Evolutionary conservation across 2,113 vertebrate genomes (phyloP), one percentile per base, ranked within the genome.

Genomic region (Ursus arctos): DNA sequence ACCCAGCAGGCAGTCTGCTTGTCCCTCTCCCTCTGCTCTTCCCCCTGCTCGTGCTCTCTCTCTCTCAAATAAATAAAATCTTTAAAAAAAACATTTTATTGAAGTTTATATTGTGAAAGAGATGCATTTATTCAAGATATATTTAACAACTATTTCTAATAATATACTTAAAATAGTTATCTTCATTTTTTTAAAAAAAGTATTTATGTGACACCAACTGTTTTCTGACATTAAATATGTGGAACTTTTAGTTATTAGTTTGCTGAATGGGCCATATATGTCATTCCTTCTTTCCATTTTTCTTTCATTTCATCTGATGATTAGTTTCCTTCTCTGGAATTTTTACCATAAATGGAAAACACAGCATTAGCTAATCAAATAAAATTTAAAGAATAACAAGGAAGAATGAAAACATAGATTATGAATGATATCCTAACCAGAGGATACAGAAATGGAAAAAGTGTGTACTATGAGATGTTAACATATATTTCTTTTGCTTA

Each of bases 341-440:
- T 95, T 95, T 97, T 88, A 80, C 36, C 33, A 63, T 55, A 87
- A 76, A 89, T 93, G 87, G 83, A 93, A 92, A 47, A 47, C 49
- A 93, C 10, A 82, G 36, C 26, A 57, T 65, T 86, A 59, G 33
- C 47, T 94, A 83, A 67, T 80, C 69, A 94, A 96, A 95, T 63
- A 81, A 81, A 88, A 96, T 86, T 33, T 88, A 93, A 85, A 95
- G 77, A 90, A 92, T 92, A 97, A 97, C 67, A 95, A 94, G 53
- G 4, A 93, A 86, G 24, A 79, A 79, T 91, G 83, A 80, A 97
- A 59, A 63, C 43, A 74, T 31, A 89, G 19, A 95, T 83, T 77
- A 94, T 18, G 96, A 82, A 93, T 63, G 12, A 89, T 86, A 91
- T 40, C 69, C 21, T 83, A 90, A 85, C n/a, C 49, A 92, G 57